Evolutionary conservation across 2,797 vertebrate species (phyloP).

Genomic region (Fundulus diaphanus): DNA sequence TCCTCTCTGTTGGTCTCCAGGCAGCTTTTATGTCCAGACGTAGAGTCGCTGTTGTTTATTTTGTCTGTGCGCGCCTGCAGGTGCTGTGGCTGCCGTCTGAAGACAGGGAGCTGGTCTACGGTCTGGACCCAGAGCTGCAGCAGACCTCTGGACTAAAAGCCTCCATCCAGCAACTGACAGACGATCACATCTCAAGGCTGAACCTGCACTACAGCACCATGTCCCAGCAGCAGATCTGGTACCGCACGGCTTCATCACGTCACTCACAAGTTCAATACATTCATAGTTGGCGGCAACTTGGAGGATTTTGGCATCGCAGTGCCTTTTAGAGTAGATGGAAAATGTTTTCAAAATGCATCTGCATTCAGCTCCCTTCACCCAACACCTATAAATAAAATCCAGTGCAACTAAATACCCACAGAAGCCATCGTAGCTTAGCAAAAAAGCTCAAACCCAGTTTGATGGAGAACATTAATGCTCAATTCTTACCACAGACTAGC

Average conservation of each 20-base stretch:
- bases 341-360: neutral
- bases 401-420: neutral
- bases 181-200: conserved; percentile 79
- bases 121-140: conserved; percentile 82
- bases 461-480: too few relatives aligned
- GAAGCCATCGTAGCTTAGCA: neutral
- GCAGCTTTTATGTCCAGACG: too few relatives aligned
- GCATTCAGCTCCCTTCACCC: too few relatives aligned
- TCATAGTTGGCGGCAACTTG: neutral
- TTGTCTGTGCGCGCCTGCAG: conserved; percentile 60
- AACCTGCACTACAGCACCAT: conserved; percentile 89
- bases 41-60: neutral
- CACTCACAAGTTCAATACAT: too few relatives aligned
- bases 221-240: conserved; percentile 87
- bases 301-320: neutral
- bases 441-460: neutral
- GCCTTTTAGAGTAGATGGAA: too few relatives aligned
- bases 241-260: conserved; percentile 10
- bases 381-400: too few relatives aligned
- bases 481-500: too few relatives aligned
- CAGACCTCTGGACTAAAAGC: conserved; percentile 79
- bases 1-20: neutral
- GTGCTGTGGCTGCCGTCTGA: conserved; percentile 85
- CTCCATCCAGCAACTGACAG: conserved; percentile 78
- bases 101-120: conserved; percentile 77